Percentiles rank a stretch among this genome's conserved stretches.
Evolutionary conservation across 2,113 vertebrate species (phyloP).

Genomic region (Burhinus bistriatus): DNA sequence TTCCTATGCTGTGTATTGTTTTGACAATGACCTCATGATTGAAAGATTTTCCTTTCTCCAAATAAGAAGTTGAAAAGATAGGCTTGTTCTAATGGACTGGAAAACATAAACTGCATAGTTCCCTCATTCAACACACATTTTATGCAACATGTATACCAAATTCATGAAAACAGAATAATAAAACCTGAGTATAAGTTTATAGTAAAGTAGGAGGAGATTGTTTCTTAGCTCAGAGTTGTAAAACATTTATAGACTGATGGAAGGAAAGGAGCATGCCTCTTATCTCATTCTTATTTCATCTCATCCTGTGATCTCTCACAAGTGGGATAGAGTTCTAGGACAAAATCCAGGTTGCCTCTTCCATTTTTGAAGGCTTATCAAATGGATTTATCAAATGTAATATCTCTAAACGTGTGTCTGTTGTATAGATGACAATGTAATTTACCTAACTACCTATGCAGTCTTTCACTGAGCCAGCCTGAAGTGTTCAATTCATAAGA

Average conservation of each 20-base stretch:
- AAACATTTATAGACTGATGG: not conserved
- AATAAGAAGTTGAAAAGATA: not conserved
- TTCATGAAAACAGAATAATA: not conserved
- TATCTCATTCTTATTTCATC: not conserved
- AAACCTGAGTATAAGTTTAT: accelerated
- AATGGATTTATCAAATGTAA: not conserved
- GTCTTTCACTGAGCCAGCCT: not conserved
- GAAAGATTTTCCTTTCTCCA: not conserved
- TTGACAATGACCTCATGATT: not conserved
- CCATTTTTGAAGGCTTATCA: not conserved
- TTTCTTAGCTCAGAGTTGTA: not conserved
- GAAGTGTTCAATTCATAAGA: not conserved
- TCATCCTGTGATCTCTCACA: not conserved
- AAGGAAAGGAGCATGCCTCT: not conserved
- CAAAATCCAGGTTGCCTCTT: not conserved
- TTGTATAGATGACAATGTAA: not conserved
- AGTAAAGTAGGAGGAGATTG: not conserved
- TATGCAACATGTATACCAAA: not conserved
- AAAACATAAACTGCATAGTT: not conserved
- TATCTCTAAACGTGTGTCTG: accelerated
- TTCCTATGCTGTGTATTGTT: not conserved
- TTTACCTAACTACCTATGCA: not conserved
- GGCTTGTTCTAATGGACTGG: not conserved
- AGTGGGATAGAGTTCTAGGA: not conserved
- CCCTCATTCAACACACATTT: not conserved